Conservation (phyloP, 2,113 vertebrate species). For the Tetraodon nigroviridis region DNA sequence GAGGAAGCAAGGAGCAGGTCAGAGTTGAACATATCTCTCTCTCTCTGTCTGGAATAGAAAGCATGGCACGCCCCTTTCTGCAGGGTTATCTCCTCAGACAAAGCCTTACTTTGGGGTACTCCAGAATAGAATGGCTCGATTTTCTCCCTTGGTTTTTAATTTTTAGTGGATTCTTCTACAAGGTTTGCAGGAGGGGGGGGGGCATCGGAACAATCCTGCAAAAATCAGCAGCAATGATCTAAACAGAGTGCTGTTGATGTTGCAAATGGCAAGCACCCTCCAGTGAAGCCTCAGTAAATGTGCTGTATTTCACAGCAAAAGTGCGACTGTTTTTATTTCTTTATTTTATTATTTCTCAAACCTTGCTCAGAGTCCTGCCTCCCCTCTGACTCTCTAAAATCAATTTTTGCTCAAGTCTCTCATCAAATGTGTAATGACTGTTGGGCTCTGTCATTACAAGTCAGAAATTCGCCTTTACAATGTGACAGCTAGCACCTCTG, state of each 20-base stretch:
- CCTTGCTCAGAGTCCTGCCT: conserved; percentile 9
- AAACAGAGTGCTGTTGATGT: conserved; percentile 30
- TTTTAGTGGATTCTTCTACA: too few relatives aligned
- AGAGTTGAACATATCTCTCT: too few relatives aligned
- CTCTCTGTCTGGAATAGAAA: too few relatives aligned
- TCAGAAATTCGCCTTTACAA: conserved; percentile 47
- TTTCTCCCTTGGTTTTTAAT: too few relatives aligned
- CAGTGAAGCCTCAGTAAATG: conserved; percentile 31
- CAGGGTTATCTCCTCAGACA: too few relatives aligned
- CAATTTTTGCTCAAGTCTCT: conserved; percentile 59
- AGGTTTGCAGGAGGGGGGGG: too few relatives aligned
- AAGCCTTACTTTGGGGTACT: too few relatives aligned
- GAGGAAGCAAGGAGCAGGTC: too few relatives aligned
- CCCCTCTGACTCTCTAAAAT: conserved; percentile 45
- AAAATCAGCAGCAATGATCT: conserved; percentile 16
- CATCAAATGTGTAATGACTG: conserved; percentile 57
- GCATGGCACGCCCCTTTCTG: too few relatives aligned
- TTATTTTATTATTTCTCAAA: not conserved
- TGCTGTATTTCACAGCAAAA: conserved; percentile 46
- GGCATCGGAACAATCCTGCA: too few relatives aligned
- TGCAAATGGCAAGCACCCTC: conserved; percentile 6
- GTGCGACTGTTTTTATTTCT: conserved; percentile 26
- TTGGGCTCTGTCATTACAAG: conserved; percentile 61
- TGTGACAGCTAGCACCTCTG: conserved; percentile 40
- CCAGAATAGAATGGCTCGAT: too few relatives aligned